These are phyloP conservation scores for Homarus americanus DNA, from an alignment of 1,140 invertebrate genomes.

Conservation along the genomic window DNA sequence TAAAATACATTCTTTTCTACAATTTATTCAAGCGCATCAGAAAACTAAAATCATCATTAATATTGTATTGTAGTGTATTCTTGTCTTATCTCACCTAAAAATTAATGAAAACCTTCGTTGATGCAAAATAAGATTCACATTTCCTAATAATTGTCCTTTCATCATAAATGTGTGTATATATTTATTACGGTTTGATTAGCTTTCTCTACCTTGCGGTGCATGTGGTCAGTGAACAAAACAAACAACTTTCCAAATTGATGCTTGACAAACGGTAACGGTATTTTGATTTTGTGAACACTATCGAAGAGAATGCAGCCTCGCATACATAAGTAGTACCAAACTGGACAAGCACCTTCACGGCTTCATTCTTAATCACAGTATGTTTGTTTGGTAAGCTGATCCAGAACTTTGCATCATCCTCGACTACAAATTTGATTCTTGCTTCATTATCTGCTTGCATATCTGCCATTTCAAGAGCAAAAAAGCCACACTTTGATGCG, in stretches of 20 bases:
- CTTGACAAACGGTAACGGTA: not conserved
- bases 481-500: not conserved
- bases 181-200: not conserved
- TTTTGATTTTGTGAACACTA: constrained; percentile 2
- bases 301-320: constrained; percentile 23
- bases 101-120: not conserved
- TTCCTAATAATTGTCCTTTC: not conserved
- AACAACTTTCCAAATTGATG: not conserved
- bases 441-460: constrained; percentile 26
- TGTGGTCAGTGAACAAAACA: not conserved
- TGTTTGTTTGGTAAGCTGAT: constrained; percentile 33
- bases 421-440: not conserved
- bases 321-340: constrained; percentile 30
- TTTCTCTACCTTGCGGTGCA: not conserved
- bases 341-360: not conserved
- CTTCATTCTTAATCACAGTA: constrained; percentile 11
- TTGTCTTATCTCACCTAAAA: not conserved
- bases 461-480: constrained; percentile 32
- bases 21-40: not conserved
- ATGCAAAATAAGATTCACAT: not conserved
- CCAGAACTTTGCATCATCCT: constrained; percentile 29
- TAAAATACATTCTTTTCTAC: not conserved
- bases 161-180: not conserved
- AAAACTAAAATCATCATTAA: not conserved
- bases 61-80: not conserved